Evolutionary conservation across 2,113 vertebrate species (phyloP), one percentile per base, ranked within the genome.

Genomic region (Bubo scandiacus): DNA sequence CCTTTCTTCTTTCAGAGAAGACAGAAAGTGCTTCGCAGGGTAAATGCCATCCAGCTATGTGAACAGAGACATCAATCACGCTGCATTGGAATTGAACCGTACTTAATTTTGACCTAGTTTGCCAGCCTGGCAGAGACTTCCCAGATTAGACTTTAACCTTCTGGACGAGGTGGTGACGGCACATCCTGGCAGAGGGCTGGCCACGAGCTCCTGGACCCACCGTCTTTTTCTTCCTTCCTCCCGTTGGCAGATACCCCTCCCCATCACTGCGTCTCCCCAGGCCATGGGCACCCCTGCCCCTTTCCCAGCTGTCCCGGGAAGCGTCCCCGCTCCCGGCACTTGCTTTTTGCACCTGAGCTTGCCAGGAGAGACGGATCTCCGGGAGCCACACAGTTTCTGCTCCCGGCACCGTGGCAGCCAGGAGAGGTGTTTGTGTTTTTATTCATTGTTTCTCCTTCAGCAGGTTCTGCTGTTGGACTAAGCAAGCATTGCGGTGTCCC

Each of bases 61-160:
- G 84, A 85, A 51, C 12, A 6, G 71, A 85, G n/a, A 86, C 95
- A 82, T 95, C 90, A 32, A 57, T 97, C 96, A 74, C 20, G 27
- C 92, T 58, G 73, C 32, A 3, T 94, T 84, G 45, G 88, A 90
- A 54, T 15, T 91, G 94, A 98, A 94, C 94, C 63, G 3, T 81
- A 17, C 92, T 97, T 97, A 85, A 98, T 97, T 97, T 47, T 62
- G 86, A 98, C 97, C 97, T 95, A 95, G 95, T 97, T 98, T 97
- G 94, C 96, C 95, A 95, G 93, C 86, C 95, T 55, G 21, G 80
- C 92, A 81, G 62, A 94, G 92, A 72, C 84, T 96, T 85, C 36
- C 85, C 62, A 47, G 20, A 79, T 92, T 71, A 92, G 88, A 19
- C 38, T 90, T 78, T 47, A 84, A 34, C 92, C 74, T 92, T 66